phyloP scores from a whole-genome alignment of 1,140 invertebrate species.

The Papilio dardanus region DNA sequence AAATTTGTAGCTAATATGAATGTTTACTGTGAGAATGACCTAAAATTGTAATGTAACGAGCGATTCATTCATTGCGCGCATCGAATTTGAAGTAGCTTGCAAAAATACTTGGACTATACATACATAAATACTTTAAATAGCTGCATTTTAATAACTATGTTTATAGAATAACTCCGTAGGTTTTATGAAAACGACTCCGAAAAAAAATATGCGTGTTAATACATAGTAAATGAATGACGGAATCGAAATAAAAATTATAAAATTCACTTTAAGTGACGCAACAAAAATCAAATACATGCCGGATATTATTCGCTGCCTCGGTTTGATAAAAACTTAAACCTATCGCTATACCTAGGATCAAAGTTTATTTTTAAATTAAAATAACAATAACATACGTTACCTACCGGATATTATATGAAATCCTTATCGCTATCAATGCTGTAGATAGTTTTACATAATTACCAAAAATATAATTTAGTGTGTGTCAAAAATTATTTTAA shows the following conservation, averaged over 20 bases:
- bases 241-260: too few species aligned
- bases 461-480: background rate
- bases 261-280: background rate
- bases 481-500: too few species aligned
- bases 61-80: background rate
- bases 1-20: background rate
- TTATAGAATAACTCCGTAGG: too few species aligned
- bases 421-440: background rate
- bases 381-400: background rate
- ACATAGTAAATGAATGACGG: too few species aligned
- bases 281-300: background rate
- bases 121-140: background rate
- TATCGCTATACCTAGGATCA: background rate
- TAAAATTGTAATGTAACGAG: conserved; percentile 1
- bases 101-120: background rate
- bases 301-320: background rate
- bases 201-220: too few species aligned
- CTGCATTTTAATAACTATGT: too few species aligned
- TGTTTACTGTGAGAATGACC: conserved; percentile 9
- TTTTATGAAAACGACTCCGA: too few species aligned
- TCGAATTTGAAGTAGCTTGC: conserved; percentile 10
- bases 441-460: background rate
- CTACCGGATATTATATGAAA: background rate
- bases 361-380: background rate
- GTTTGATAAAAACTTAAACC: background rate